These are phyloP conservation scores for Brachionus rubens DNA, from an alignment of 1,140 invertebrate species.

Conservation along the genomic window DNA sequence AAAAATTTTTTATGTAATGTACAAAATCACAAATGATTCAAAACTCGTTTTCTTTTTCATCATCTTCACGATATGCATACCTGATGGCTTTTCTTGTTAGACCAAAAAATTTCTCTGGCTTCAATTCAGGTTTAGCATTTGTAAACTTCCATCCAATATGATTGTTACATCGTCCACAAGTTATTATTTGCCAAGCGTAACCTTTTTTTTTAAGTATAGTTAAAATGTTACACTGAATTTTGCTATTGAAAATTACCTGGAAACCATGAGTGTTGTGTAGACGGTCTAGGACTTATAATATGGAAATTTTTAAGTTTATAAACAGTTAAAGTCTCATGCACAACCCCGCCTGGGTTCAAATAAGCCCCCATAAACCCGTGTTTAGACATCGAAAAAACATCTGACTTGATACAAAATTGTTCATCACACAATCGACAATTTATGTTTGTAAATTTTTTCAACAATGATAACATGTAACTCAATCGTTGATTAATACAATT, in stretches of 20 bases:
- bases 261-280: slow-evolving; percentile 76
- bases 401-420: slow-evolving; percentile 48
- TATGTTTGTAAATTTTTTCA: slow-evolving; percentile 44
- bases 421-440: slow-evolving; percentile 25
- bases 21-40: too few relatives aligned
- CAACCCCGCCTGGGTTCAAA: slow-evolving; percentile 73
- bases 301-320: slow-evolving; percentile 65
- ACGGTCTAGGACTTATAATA: slow-evolving; percentile 62
- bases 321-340: slow-evolving; percentile 78
- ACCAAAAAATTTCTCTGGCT: slow-evolving; percentile 71
- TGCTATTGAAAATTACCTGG: too few relatives aligned
- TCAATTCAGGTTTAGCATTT: slow-evolving; percentile 65
- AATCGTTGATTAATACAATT: slow-evolving; percentile 45
- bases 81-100: slow-evolving; percentile 63
- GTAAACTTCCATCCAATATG: slow-evolving; percentile 79
- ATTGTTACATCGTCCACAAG: slow-evolving; percentile 67
- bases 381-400: slow-evolving; percentile 76
- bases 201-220: too few relatives aligned
- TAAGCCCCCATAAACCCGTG: slow-evolving; percentile 77
- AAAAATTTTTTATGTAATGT: too few relatives aligned
- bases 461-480: neutral
- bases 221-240: too few relatives aligned
- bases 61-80: slow-evolving; percentile 20
- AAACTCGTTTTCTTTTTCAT: neutral
- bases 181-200: slow-evolving; percentile 73